phyloP scores from a whole-genome alignment of 2,113 vertebrate species.

The Cairina moschata region DNA sequence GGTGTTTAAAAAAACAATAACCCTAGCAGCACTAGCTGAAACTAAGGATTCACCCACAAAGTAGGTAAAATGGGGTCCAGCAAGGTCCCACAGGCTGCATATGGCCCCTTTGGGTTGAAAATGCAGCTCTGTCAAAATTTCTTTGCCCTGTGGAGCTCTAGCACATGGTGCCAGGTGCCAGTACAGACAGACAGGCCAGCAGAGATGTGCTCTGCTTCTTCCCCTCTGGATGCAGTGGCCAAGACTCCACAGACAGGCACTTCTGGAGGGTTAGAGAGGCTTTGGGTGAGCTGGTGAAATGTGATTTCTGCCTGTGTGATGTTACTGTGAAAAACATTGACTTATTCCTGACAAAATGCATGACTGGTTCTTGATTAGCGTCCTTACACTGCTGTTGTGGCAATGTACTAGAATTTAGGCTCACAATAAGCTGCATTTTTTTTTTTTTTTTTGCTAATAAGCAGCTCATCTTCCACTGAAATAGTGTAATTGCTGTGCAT shows the following conservation, averaged over 20 bases:
- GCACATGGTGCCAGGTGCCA: neutral
- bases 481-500: neutral
- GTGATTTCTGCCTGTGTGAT: neutral
- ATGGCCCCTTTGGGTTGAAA: neutral
- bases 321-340: neutral
- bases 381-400: neutral
- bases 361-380: neutral
- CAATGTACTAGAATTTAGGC: neutral
- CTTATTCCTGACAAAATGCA: neutral
- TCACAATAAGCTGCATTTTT: neutral
- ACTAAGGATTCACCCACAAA: neutral
- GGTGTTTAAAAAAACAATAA: neutral
- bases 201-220: neutral
- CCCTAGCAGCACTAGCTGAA: neutral
- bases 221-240: neutral
- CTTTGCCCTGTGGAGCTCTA: neutral
- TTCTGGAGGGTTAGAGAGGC: neutral
- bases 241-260: neutral
- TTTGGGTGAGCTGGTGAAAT: neutral
- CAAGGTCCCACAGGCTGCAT: neutral
- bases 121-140: neutral
- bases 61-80: accelerated
- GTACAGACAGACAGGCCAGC: neutral
- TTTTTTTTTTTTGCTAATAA: neutral
- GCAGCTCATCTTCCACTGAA: neutral